Conservation (phyloP, 2,113 vertebrate genomes). For the Heterocephalus glaber region DNA sequence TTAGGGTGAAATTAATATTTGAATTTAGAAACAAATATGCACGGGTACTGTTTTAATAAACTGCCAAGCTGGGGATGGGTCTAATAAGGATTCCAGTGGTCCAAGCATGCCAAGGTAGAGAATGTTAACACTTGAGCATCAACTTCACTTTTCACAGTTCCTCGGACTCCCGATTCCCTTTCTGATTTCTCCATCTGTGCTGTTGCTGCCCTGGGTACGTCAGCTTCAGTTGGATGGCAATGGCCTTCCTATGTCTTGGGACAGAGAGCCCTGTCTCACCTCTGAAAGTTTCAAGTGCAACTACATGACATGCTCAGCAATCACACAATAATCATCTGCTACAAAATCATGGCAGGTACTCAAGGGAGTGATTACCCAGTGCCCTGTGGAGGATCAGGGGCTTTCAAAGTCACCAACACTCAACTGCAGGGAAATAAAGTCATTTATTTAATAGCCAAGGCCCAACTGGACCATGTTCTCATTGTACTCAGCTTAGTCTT, state of each 20-base stretch:
- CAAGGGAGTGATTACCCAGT: not conserved
- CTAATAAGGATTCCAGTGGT: not conserved
- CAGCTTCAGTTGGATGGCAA: not conserved
- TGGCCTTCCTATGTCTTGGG: not conserved
- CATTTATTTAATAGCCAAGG: not conserved
- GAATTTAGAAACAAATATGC: not conserved
- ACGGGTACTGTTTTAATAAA: not conserved
- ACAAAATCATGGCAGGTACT: not conserved
- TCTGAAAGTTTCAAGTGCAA: not conserved
- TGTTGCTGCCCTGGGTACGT: not conserved
- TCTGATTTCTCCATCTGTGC: not conserved
- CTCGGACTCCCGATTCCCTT: not conserved
- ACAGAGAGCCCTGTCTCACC: not conserved
- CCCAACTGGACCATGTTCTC: not conserved
- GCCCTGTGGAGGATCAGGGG: not conserved
- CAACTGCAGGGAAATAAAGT: not conserved
- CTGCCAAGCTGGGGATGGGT: fast-evolving
- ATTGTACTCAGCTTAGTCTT: not conserved
- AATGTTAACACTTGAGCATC: not conserved
- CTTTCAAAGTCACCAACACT: not conserved
- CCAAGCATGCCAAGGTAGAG: not conserved
- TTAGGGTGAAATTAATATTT: not conserved
- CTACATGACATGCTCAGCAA: not conserved
- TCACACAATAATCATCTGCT: not conserved
- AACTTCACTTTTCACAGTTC: not conserved